Evolutionary conservation across 1,140 invertebrate species (phyloP).

Genomic region (Chlorops oryzae): DNA sequence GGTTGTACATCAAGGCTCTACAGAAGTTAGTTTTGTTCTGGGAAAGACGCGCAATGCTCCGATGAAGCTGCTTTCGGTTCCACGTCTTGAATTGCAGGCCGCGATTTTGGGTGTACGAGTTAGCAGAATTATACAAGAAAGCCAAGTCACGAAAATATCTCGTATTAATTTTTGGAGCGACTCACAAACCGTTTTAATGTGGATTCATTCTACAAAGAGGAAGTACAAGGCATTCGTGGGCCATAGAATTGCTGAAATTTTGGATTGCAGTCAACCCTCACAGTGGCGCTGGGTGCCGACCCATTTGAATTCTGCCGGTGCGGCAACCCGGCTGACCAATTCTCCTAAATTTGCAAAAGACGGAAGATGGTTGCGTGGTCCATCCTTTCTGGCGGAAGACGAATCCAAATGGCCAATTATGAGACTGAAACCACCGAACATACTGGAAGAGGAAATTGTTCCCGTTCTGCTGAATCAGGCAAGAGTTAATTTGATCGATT

Average conservation of each 20-base stretch:
- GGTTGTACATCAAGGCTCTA: neutral
- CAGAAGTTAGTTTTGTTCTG: conserved; percentile 15
- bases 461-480: neutral
- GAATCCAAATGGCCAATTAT: conserved; percentile 17
- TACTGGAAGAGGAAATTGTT: neutral
- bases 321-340: conserved; percentile 10
- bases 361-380: conserved; percentile 19
- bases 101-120: conserved; percentile 26
- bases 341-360: neutral
- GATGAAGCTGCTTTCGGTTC: conserved; percentile 22
- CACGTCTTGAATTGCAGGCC: conserved; percentile 28
- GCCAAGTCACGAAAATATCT: conserved; percentile 3
- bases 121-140: neutral
- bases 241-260: conserved; percentile 44
- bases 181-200: conserved; percentile 31
- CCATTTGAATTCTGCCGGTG: conserved; percentile 28
- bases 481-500: neutral
- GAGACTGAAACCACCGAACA: neutral
- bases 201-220: conserved; percentile 25
- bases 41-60: conserved; percentile 26
- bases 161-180: conserved; percentile 33
- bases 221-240: conserved; percentile 43
- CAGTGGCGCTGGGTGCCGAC: conserved; percentile 30
- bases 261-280: conserved; percentile 11
- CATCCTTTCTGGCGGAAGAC: conserved; percentile 16